Percentiles rank a stretch among this genome's conserved stretches.
These are phyloP conservation scores for Holocentrus rufus DNA, from an alignment of 2,797 vertebrate genomes.

Conservation along the genomic window DNA sequence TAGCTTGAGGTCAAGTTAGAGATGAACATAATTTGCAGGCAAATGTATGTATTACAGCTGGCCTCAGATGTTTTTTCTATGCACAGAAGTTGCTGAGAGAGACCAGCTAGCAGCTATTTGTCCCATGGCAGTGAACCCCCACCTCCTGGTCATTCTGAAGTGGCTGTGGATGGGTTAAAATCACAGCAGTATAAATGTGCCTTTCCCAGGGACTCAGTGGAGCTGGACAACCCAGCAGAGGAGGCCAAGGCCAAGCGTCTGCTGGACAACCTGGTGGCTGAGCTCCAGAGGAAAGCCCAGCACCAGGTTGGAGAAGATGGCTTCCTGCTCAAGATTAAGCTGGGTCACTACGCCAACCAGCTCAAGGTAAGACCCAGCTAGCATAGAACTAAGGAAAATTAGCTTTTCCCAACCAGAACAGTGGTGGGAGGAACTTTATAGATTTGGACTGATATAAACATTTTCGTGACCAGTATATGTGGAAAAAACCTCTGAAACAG, in stretches of 20 bases:
- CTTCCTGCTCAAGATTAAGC: conserved; percentile 94
- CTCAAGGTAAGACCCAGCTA: conserved; percentile 82
- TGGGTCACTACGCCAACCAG: conserved; percentile 92
- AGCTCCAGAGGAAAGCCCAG: conserved; percentile 90
- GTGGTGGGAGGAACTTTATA: too few species aligned
- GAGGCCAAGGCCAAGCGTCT: conserved; percentile 92
- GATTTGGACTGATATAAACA: too few species aligned
- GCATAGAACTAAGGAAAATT: background rate
- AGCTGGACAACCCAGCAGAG: conserved; percentile 93
- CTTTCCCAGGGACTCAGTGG: conserved; percentile 90
- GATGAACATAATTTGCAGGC: too few species aligned
- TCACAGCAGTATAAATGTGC: background rate
- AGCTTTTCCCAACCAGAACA: background rate
- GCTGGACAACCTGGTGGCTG: conserved; percentile 88
- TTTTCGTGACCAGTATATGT: too few species aligned
- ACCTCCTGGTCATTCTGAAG: too few species aligned
- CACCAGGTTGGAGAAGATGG: conserved; percentile 93
- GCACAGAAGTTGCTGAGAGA: too few species aligned
- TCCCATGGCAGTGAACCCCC: background rate
- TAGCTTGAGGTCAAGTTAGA: too few species aligned
- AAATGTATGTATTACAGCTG: too few species aligned
- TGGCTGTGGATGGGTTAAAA: background rate
- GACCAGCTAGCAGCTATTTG: too few species aligned
- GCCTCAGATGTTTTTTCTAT: too few species aligned
- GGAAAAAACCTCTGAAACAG: too few species aligned